Evolutionary conservation across 2,113 vertebrate species (phyloP).

Genomic region (Leptodactylus fuscus): DNA sequence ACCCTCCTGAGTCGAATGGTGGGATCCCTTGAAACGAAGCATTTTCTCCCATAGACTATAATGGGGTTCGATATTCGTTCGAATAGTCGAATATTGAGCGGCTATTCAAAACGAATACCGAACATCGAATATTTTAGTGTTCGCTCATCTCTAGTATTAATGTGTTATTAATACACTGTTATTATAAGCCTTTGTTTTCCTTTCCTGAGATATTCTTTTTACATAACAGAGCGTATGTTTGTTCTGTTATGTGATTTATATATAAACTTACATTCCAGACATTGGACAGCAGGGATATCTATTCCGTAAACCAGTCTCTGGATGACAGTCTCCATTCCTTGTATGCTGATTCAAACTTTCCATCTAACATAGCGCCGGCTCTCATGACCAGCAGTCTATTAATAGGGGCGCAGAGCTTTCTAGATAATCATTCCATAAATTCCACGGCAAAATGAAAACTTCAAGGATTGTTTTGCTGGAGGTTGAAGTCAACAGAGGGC

Average conservation of each 20-base stretch:
- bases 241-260: not conserved
- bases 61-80: too few relatives aligned
- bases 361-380: not conserved
- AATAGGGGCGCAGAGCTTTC: constrained; percentile 2
- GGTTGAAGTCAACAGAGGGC: not conserved
- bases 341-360: constrained; percentile 36
- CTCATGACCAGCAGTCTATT: not conserved
- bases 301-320: not conserved
- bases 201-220: too few relatives aligned
- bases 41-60: too few relatives aligned
- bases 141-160: too few relatives aligned
- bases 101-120: too few relatives aligned
- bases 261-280: constrained; percentile 1
- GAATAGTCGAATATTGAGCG: too few relatives aligned
- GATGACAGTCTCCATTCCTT: constrained; percentile 35
- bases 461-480: not conserved
- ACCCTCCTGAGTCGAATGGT: too few relatives aligned
- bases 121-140: too few relatives aligned
- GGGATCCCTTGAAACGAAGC: too few relatives aligned
- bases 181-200: too few relatives aligned
- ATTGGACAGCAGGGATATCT: not conserved
- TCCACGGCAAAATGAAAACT: not conserved
- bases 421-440: constrained; percentile 1
- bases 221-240: too few relatives aligned
- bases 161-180: too few relatives aligned